Percentiles rank a stretch among this genome's conserved stretches.
Conservation (phyloP, 2,888 invertebrate genomes). For the Drosophila phalerata region DNA sequence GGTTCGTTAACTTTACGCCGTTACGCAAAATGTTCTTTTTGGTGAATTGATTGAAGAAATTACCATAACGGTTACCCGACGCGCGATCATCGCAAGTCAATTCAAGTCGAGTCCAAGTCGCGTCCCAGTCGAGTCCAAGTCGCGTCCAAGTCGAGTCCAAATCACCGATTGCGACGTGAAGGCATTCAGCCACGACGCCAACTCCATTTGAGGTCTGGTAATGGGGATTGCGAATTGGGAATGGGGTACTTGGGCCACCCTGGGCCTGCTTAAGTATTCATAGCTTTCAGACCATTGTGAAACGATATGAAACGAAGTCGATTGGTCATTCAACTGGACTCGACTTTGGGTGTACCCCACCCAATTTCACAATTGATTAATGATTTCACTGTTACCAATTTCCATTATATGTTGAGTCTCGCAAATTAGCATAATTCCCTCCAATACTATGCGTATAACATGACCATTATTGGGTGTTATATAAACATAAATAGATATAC, state of each 20-base stretch:
- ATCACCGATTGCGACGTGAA: conserved; percentile 11
- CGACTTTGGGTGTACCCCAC: conserved; percentile 63
- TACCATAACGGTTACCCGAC: conserved; percentile 72
- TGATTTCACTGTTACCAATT: conserved; percentile 66
- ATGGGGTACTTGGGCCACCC: conserved; percentile 31
- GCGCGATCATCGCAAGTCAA: conserved; percentile 26
- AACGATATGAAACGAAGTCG: conserved; percentile 43
- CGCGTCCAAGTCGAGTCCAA: not conserved
- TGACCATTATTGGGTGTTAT: conserved; percentile 65
- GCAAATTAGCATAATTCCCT: conserved; percentile 71
- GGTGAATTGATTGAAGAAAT: conserved; percentile 72
- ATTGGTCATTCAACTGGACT: conserved; percentile 70
- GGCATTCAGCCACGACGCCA: conserved; percentile 32
- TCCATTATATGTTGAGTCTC: conserved; percentile 43
- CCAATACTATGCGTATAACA: conserved; percentile 69
- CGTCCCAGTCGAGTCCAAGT: conserved; percentile 1
- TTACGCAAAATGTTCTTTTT: conserved; percentile 77
- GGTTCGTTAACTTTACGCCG: conserved; percentile 71
- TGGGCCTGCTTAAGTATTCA: conserved; percentile 58
- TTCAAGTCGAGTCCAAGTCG: conserved; percentile 2
- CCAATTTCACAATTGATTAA: conserved; percentile 76
- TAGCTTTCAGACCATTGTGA: conserved; percentile 47
- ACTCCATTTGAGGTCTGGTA: conserved; percentile 34
- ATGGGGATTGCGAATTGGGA: conserved; percentile 13
- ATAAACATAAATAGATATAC: conserved; percentile 55